Base-by-base conservation (phyloP, 1,140 invertebrate species). In the Paracyclopina nana region DNA sequence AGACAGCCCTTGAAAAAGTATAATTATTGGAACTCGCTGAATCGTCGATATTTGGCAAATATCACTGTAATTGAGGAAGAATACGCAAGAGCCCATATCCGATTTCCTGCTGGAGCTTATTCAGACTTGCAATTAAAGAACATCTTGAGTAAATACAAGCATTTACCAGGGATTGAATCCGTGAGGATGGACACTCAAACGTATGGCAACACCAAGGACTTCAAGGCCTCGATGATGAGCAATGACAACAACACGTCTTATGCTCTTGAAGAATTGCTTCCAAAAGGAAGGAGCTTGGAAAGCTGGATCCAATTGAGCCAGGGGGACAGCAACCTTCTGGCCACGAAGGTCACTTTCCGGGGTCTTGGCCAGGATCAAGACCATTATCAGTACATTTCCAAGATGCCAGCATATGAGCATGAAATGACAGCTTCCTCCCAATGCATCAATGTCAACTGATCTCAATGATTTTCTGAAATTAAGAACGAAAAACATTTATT, bases 101-200 rank as follows among this genome's bases (percentile, higher is more conserved):
- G 45, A 2, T 48, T 48, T 22, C 45, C 45, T 2, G 45, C 27
- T 2, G 28, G 45, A 12, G 9, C 25, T 12, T 48, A 28, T 20
- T 28, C 45, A 1, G 45, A 48, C 30, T 28, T 48, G 4, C 25
- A 48, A 28, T 28, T 48, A 16, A 48, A 48, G 45, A 28, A 24
- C 5, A 48, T 48, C 5, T 14, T 48, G 9, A 22, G 45, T n/a
- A 26, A 29, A 28, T 48, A 48, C 30, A 24, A 28, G 16, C 45
- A 48, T 3, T 27, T 48, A 14, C 45, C 45, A 8, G 45, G 45
- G 28, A 48, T 48, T 20, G 28, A 14, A 6, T 48, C 45, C 11
- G 45, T 48, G 2, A 22, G 45, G 14, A 48, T 48, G 45, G 45
- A 48, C 22, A 48, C 20, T n/a, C n/a, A n/a, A n/a, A n/a, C n/a